phyloP scores from a whole-genome alignment of 30 jellyfish, hydroid and myxozoan species.

The Catostylus mosaicus region DNA sequence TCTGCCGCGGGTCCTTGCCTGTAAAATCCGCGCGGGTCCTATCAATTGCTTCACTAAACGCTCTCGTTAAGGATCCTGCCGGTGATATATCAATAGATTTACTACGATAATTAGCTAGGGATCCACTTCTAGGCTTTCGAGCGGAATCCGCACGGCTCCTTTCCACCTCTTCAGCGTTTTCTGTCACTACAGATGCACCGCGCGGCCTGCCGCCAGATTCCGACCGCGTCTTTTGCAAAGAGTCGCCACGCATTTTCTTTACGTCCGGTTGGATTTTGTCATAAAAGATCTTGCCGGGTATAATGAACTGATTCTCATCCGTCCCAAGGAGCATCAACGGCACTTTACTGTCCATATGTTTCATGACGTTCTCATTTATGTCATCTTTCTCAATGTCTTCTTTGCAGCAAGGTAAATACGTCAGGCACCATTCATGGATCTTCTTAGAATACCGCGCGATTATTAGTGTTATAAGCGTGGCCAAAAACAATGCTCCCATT shows the following conservation, averaged over 20 bases:
- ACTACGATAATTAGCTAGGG: not conserved
- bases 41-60: not conserved
- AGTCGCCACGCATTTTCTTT: not conserved
- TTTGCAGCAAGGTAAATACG: not conserved
- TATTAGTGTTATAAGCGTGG: slow-evolving; percentile 42
- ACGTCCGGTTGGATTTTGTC: slow-evolving; percentile 46
- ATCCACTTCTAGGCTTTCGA: not conserved
- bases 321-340: slow-evolving; percentile 48
- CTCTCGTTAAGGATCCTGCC: not conserved
- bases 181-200: not conserved
- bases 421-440: slow-evolving; percentile 14
- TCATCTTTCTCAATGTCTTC: slow-evolving; percentile 18
- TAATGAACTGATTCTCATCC: slow-evolving; percentile 33
- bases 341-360: slow-evolving; percentile 6
- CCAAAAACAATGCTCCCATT: slow-evolving; percentile 62
- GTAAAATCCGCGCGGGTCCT: not conserved
- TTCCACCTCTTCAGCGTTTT: not conserved
- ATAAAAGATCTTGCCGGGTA: slow-evolving; percentile 34
- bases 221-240: not conserved
- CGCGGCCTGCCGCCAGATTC: not conserved
- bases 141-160: not conserved
- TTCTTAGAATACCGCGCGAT: slow-evolving; percentile 59
- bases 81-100: slow-evolving; percentile 1
- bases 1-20: not conserved
- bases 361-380: slow-evolving; percentile 6